Evolutionary conservation across 1,140 invertebrate species (phyloP), one percentile per base, ranked within the genome.

Genomic region (Eciton burchellii): DNA sequence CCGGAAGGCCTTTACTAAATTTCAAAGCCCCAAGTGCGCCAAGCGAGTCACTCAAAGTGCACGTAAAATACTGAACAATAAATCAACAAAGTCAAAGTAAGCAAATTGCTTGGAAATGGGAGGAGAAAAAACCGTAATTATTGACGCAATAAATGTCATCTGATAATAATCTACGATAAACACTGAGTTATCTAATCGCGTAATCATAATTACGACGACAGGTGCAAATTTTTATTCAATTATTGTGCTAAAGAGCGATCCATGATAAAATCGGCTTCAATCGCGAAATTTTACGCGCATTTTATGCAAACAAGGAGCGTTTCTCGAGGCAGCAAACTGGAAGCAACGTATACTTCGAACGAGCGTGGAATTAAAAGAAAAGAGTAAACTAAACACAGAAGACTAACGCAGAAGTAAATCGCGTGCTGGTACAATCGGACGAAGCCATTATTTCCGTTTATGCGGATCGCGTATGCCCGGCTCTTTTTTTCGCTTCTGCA

Each of bases 401-500:
- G 68, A 66, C 11, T 21, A 43, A 49, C 14, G 21, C 35, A 79
- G 29, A n/a, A 54, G 6, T 68, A 79, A 79, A 79, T 66, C 47
- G 63, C 74, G 35, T 77, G 62, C 56, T 68, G 68, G 1, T 56
- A 68, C 49, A 79, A 79, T 79, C 68, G 62, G 62, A 49, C 74
- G 76, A 74, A 84, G 81, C 87, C 76, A 90, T 90, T 87, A 84
- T 83, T 85, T 62, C 65, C 83, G 83, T 82, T 85, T 83, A 84
- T 81, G 82, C 56, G 5, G 29, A 43, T 41, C 29, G 49, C 49
- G 45, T 73, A 72, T n/a, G 29, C 63, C 35, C 41, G 24, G 41
- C n/a, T 24, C 45, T 71, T 66, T 85, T 84, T 79, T 79, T 73
- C 70, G 59, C 82, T 88, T 82, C 73, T 84, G 45, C 82, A 84